Base-by-base conservation (phyloP, 2,888 invertebrate genomes). In the Rhorus exstirpatorius region DNA sequence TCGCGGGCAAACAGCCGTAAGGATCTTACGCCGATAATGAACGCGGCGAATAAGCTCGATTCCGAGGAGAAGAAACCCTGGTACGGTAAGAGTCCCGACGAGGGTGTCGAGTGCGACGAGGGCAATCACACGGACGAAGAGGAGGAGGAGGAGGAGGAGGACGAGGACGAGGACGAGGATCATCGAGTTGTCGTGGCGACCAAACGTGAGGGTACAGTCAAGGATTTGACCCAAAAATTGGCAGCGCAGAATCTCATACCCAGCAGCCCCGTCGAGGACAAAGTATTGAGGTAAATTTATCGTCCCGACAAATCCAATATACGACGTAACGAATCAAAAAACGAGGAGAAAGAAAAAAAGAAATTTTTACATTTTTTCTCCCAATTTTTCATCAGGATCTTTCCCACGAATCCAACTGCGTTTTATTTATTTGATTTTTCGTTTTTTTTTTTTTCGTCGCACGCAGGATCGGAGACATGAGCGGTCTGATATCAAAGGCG, bases 401-500 rank as follows among this genome's bases (percentile, higher is more conserved):
- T 31, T n/a, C n/a, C n/a, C n/a, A n/a, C n/a, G n/a, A n/a, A n/a
- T n/a, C n/a, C n/a, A n/a, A n/a, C n/a, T n/a, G n/a, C 31, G 3
- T 31, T 31, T 31, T 31, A 31, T 31, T 6, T 31, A 31, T 31
- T 3, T 31, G 31, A 31, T 31, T 31, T 31, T 31, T 31, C 31
- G 6, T 3, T 31, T 31, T 38, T 35, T 17, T 70, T 21, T 19
- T 46, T 3, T 53, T 12, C 21, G 55, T 8, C 4, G 6, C 4
- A 70, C 75, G 26, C 86, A 93, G 96, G 92, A 96, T 97, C 81
- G 96, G 97, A 53, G 97, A 97, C 89, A 97, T 97, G 96, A 96
- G 97, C 79, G 98, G 98, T 60, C 95, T 98, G 86, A 97, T 98
- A 86, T 97, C 97, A 70, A 98, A 98, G 94, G 98, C 98, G 90